Percentiles rank a stretch among this genome's conserved stretches.
Conservation (phyloP, 2,888 invertebrate genomes). For the Leptopilina myrica region DNA sequence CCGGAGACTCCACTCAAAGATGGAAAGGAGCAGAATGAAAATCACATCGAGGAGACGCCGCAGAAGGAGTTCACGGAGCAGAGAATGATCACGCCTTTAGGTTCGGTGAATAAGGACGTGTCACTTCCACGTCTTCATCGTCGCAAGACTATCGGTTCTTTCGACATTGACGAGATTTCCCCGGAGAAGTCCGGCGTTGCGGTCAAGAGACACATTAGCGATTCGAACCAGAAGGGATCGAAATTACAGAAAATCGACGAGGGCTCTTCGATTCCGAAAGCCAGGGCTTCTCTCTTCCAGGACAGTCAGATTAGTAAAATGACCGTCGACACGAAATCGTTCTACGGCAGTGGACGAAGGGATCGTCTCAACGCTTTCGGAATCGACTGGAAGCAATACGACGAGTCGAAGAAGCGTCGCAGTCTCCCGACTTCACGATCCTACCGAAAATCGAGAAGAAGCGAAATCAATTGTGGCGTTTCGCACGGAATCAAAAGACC, state of each 20-base stretch:
- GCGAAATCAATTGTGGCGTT: conserved; percentile 84
- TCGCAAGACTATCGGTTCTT: conserved; percentile 63
- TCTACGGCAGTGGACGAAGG: conserved; percentile 62
- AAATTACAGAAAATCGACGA: conserved; percentile 66
- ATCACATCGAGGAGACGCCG: conserved; percentile 64
- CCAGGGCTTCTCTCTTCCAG: conserved; percentile 70
- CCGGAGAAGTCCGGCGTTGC: conserved; percentile 59
- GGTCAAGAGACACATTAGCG: conserved; percentile 63
- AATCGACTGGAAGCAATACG: conserved; percentile 43
- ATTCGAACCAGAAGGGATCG: conserved; percentile 48
- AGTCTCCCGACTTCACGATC: conserved; percentile 59
- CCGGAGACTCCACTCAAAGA: conserved; percentile 67
- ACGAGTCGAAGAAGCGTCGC: conserved; percentile 46
- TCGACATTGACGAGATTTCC: conserved; percentile 59
- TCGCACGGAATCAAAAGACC: conserved; percentile 82
- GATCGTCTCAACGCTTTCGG: conserved; percentile 35
- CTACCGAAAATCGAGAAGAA: conserved; percentile 75
- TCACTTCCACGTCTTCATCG: conserved; percentile 66
- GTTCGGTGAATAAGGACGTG: conserved; percentile 62
- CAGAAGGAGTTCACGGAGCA: conserved; percentile 61
- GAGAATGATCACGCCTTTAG: conserved; percentile 66
- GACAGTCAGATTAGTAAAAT: conserved; percentile 55
- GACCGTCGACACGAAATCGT: conserved; percentile 65
- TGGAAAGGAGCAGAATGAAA: conserved; percentile 55
- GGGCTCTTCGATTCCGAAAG: conserved; percentile 59